phyloP scores from a whole-genome alignment of 1,140 invertebrate genomes.

The Araneus ventricosus region DNA sequence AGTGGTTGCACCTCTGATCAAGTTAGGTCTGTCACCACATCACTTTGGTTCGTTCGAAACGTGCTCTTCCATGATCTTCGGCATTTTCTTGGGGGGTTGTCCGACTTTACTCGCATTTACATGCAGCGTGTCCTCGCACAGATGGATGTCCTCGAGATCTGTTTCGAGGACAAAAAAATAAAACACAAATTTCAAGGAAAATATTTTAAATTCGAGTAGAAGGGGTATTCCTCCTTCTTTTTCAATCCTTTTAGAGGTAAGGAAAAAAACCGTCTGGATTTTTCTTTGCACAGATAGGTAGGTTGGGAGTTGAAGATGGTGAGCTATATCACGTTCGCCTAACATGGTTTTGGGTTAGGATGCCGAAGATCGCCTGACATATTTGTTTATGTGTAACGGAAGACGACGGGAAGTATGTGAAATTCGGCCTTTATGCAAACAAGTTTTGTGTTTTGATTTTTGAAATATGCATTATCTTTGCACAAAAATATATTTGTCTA shows the following conservation, averaged over 20 bases:
- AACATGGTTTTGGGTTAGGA: neutral
- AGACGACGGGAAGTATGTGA: neutral
- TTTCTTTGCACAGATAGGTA: neutral
- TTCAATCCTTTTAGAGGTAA: neutral
- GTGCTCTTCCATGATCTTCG: constrained; percentile 6
- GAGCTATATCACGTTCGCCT: neutral
- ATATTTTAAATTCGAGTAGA: neutral
- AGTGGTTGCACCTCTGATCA: constrained; percentile 51
- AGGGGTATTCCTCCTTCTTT: neutral
- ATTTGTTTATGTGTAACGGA: neutral
- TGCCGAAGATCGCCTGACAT: neutral
- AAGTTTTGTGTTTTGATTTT: neutral
- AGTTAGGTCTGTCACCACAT: constrained; percentile 54
- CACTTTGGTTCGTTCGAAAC: neutral
- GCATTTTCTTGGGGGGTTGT: neutral
- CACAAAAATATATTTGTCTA: too few relatives aligned
- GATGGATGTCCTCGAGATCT: neutral
- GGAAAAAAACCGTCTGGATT: neutral
- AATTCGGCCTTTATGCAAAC: neutral
- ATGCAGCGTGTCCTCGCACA: neutral
- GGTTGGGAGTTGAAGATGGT: neutral
- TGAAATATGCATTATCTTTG: neutral
- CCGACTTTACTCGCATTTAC: neutral
- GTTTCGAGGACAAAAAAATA: neutral
- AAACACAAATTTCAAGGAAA: neutral